Conservation (phyloP, 1,140 invertebrate genomes). For the Atta texana region DNA sequence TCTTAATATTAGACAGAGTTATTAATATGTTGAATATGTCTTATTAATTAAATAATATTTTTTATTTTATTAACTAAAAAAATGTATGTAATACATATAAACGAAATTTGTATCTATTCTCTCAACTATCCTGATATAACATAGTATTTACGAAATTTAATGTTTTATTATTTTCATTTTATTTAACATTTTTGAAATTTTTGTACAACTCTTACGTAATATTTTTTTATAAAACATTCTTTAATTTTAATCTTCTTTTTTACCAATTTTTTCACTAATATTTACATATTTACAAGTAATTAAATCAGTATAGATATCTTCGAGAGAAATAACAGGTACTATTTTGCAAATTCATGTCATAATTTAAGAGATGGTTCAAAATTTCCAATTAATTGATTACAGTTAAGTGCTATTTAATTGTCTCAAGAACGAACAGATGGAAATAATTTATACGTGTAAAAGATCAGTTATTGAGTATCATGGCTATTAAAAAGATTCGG, state of each 20-base stretch:
- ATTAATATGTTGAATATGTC: not conserved
- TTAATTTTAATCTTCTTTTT: not conserved
- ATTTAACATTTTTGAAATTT: not conserved
- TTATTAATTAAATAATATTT: constrained; percentile 1
- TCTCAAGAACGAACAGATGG: not conserved
- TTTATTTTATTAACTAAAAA: constrained; percentile 29
- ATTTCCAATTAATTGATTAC: not conserved
- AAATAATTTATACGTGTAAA: not conserved
- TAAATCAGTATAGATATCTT: not conserved
- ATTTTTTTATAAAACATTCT: not conserved
- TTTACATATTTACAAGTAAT: not conserved
- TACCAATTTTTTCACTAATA: not conserved
- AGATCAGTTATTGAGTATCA: not conserved
- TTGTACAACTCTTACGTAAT: not conserved
- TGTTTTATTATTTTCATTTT: not conserved
- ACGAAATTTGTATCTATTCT: not conserved
- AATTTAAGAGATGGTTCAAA: not conserved
- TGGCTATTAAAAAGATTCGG: not conserved
- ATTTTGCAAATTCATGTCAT: constrained; percentile 3
- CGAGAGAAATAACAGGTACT: not conserved
- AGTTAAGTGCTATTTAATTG: constrained; percentile 6
- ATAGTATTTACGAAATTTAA: not conserved
- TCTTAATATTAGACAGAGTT: not conserved
- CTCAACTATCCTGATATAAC: not conserved
- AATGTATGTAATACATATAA: not conserved